Conservation (phyloP, 2,113 vertebrate genomes). For the Triplophysa tibetana region DNA sequence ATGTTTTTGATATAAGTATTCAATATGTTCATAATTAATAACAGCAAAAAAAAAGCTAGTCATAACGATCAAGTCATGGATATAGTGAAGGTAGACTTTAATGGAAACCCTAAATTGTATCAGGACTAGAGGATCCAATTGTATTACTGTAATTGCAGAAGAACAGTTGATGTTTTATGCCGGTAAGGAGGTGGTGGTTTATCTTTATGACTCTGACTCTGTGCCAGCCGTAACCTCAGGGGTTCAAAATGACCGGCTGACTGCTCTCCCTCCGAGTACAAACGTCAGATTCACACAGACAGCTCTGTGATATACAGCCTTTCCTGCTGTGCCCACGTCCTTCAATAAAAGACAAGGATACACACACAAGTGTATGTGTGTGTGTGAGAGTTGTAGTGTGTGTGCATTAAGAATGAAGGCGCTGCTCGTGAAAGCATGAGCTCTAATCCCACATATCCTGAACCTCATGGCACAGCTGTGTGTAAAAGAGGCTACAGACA, state of each 20-base stretch:
- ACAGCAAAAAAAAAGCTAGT: no score
- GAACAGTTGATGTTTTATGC: no score
- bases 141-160: no score
- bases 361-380: background rate
- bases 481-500: background rate
- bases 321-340: conserved; percentile 46
- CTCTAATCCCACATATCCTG: conserved; percentile 46
- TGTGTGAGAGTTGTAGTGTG: background rate
- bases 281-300: conserved; percentile 34
- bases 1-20: no score
- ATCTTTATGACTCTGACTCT: conserved; percentile 5
- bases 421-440: conserved; percentile 42
- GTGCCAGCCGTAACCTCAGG: conserved; percentile 39
- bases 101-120: no score
- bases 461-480: conserved; percentile 25
- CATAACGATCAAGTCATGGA: no score
- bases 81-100: no score
- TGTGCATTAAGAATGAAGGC: conserved; percentile 64
- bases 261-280: conserved; percentile 42
- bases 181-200: no score
- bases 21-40: no score
- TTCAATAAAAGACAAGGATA: conserved; percentile 44
- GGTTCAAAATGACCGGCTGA: conserved; percentile 41
- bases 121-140: no score
- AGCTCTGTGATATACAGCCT: conserved; percentile 40